These are phyloP conservation scores for Progne subis DNA, from an alignment of 2,113 vertebrate species.

Conservation along the genomic window DNA sequence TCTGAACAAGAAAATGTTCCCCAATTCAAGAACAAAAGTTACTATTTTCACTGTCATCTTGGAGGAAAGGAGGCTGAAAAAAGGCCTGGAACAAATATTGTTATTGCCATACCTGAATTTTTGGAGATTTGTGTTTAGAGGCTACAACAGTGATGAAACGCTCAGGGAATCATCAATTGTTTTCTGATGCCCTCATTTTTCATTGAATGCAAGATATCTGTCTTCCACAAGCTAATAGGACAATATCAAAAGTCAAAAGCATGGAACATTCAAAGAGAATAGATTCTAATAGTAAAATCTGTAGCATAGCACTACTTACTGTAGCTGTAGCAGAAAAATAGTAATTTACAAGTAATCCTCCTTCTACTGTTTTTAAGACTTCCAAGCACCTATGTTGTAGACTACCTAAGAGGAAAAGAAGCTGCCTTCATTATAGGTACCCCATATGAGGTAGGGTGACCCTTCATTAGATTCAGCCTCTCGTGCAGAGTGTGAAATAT, in stretches of 20 bases:
- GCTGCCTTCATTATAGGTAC: background rate
- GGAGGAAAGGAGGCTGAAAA: background rate
- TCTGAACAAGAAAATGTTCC: background rate
- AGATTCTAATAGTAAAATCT: background rate
- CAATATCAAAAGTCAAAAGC: background rate
- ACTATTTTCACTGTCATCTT: background rate
- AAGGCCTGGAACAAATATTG: background rate
- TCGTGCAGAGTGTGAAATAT: background rate
- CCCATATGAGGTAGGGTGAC: too few species aligned
- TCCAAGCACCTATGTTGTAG: background rate
- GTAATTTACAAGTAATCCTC: background rate
- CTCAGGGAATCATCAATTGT: background rate
- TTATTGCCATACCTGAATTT: background rate
- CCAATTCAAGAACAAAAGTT: background rate
- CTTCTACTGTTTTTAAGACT: background rate
- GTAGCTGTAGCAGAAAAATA: background rate
- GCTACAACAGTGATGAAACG: background rate
- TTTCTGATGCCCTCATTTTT: background rate
- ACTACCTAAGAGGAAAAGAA: background rate
- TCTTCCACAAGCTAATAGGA: background rate
- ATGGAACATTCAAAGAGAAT: background rate
- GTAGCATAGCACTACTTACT: background rate
- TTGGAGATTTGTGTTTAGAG: background rate
- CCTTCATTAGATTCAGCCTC: too few species aligned
- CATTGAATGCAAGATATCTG: background rate